Base-by-base conservation (phyloP, 1,140 invertebrate species). In the Harpegnathos saltator region DNA sequence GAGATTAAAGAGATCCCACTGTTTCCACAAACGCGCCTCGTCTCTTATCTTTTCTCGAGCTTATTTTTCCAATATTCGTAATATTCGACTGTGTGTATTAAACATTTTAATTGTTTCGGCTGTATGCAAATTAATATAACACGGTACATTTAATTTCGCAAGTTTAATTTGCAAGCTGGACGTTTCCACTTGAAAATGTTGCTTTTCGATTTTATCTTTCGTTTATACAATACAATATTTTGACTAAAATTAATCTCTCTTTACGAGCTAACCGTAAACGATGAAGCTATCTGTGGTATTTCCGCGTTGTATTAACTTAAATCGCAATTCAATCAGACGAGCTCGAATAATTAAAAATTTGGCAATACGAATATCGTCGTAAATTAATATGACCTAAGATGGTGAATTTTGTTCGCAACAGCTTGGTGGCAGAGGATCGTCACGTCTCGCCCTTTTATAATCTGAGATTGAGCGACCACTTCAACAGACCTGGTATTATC, bases 381-480 rank as follows among this genome's bases (percentile, higher is more conserved):
- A 24, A 66, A 38, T 15, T 9, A 9, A 19, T 38, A 24, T 1
- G 0, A 24, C 38, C 56, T 14, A 14, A 77, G 38, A 54, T 77
- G 65, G 50, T 44, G 14, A 81, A 63, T 61, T 48, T 33, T 84
- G 66, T 62, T 84, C 90, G 90, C n/a, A n/a, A n/a, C 88, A 97
- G 97, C 84, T 91, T 97, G 73, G 95, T 97, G 22, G 95, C 95
- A 1, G 97, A 97, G 93, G 89, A 95, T 74, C 95, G 97, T 81
- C 93, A 50, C 14, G 48, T 50, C 15, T 65, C 61, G 1, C 1
- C 62, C 4, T 94, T 33, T 5, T 78, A 68, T 68, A 78, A 68
- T 61, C 58, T 97, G 15, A 95, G 97, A 62, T 91, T 98, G 1
- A 97, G 97, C 88, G 97, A 97, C 90, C 96, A 96, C 95, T 97